Evolutionary conservation across 2,888 invertebrate species (phyloP), one percentile per base, ranked within the genome.

Genomic region (Mesorhabditis spiculigera): DNA sequence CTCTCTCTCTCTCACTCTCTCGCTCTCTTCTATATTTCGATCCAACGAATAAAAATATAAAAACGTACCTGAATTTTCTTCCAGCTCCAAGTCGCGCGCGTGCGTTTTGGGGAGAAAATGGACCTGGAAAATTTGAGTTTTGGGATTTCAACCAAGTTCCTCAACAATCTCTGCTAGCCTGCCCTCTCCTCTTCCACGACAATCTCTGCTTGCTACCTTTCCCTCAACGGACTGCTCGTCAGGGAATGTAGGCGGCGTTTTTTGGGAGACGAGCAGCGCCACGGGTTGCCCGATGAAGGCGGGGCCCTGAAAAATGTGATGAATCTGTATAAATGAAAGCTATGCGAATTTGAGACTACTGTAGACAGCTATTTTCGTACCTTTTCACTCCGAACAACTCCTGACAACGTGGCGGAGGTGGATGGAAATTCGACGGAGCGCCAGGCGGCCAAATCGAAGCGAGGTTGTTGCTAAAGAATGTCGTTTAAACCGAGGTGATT

Each of bases 271-370:
- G 3, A 79, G 68, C 16, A 79, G 66, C 4, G 79, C 73, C 0
- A 78, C 73, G 6, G 80, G 79, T 58, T 71, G 72, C 8, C 79
- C 78, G 44, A 79, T 66, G 66, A 80, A 80, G 5, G 80, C 80
- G 28, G 79, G 76, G 0, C 80, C 76, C 16, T 72, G 71, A 43
- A 43, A 41, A 16, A 43, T 5, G 43, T 65, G 66, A 65, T 43
- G 3, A 63, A 44, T 16, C 43, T 5, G n/a, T 41, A n/a, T 41
- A n/a, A 41, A 65, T 28, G 1, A 28, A 28, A 28, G 28, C 28
- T 28, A 28, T 28, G 28, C 28, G 28, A 28, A 28, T 28, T 28
- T 28, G 28, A 28, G 28, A 50, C n/a, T 50, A 50, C n/a, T 50
- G 58, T n/a, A 13, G 58, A 2, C 58, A 50, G 28, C 28, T 28